These are phyloP conservation scores for Plumapathes pennacea DNA, from an alignment of 92 coral and sea anemone species.

Conservation along the genomic window DNA sequence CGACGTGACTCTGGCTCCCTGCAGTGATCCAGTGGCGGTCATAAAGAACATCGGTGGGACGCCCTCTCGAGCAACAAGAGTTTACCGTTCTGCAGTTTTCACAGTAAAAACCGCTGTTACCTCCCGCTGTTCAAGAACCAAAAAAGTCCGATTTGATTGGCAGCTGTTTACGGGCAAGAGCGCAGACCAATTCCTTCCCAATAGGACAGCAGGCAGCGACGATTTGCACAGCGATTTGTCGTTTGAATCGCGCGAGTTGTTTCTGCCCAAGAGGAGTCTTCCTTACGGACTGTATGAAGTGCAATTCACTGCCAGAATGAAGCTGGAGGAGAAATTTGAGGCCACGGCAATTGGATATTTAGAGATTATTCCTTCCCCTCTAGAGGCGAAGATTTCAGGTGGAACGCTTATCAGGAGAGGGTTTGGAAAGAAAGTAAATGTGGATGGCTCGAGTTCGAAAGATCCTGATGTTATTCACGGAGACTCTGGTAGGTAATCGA, in stretches of 20 bases:
- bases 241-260: conserved; percentile 6
- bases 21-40: conserved; percentile 4
- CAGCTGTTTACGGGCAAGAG: neutral
- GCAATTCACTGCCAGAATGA: conserved; percentile 36
- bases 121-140: conserved; percentile 19
- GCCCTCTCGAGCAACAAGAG: conserved; percentile 2
- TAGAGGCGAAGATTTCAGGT: conserved; percentile 42
- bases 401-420: conserved; percentile 49
- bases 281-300: conserved; percentile 37
- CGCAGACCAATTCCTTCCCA: neutral
- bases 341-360: conserved; percentile 33
- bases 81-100: conserved; percentile 8
- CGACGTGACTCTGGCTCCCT: conserved; percentile 14
- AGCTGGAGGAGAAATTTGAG: conserved; percentile 8
- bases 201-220: no score
- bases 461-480: conserved; percentile 40
- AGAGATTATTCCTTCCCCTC: conserved; percentile 37
- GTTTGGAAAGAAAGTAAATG: conserved; percentile 29
- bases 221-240: neutral
- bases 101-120: conserved; percentile 5
- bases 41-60: conserved; percentile 19
- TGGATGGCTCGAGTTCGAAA: conserved; percentile 41
- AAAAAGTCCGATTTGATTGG: conserved; percentile 19
- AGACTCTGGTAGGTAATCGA: conserved; percentile 26
- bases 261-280: conserved; percentile 19